Base-by-base conservation (phyloP, 1,140 invertebrate genomes). In the Bombus affinis region DNA sequence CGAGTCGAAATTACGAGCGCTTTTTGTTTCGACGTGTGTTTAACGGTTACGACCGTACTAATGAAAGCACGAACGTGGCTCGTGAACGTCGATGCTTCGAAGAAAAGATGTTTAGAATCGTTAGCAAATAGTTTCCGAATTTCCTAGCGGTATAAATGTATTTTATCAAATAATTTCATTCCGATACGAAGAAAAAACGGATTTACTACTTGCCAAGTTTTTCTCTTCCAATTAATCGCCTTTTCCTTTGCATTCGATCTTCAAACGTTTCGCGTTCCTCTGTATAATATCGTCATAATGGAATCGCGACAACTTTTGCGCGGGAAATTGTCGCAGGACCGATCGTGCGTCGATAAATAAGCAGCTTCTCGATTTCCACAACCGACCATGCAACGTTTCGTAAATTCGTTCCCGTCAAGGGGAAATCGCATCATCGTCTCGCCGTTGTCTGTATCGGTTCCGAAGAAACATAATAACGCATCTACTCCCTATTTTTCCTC, bases 361-460 rank as follows among this genome's bases (percentile, higher is more conserved):
- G 37, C 65, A 72, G 37, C n/a, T 37, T 28, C 81, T 70, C 73
- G 53, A 76, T 37, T 74, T 65, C 13, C 53, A 74, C 57, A 37
- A 35, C 66, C 77, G 59, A 35, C 22, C 73, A 37, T 66, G 81
- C 87, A 35, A n/a, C 62, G 68, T 70, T 86, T 83, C 76, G 84
- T 79, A 86, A 89, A 86, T 83, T 89, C 80, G 84, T 89, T 89
- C 80, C 72, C 79, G 59, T 47, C 28, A 70, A 65, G 80, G 86
- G 88, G 70, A 83, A 89, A 86, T 89, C 81, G 80, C 66, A 83
- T 89, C 88, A 75, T 89, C 88, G 53, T 89, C 76, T 83, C 39
- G 71, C 25, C 66, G 28, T 57, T 68, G 72, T 70, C 66, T 59
- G 76, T 80, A 89, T 86, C 86, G 84, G 76, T 86, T 86, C 42